These are phyloP conservation scores for Myotis pilosus DNA, from an alignment of 2,797 vertebrate species.

Conservation along the genomic window DNA sequence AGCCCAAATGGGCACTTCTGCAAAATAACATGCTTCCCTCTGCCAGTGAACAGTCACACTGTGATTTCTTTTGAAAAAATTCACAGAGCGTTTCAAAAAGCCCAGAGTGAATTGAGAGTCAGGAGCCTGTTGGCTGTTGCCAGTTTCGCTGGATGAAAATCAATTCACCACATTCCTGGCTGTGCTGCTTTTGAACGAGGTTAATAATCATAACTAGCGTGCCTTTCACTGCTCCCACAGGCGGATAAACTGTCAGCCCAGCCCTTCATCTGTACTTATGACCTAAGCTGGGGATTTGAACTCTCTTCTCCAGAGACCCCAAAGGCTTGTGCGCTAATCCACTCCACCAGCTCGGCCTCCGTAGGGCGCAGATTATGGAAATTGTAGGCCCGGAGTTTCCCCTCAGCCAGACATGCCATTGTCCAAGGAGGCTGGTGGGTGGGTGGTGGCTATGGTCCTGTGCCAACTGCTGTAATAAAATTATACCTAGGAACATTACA, in stretches of 20 bases:
- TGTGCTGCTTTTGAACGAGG: conserved; percentile 59
- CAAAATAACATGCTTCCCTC: conserved; percentile 50
- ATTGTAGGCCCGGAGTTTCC: conserved; percentile 32
- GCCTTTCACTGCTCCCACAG: conserved; percentile 57
- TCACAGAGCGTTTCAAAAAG: conserved; percentile 60
- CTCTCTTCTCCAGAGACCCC: conserved; percentile 57
- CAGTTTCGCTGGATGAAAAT: conserved; percentile 37
- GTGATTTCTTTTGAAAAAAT: conserved; percentile 62
- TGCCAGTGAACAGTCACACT: conserved; percentile 57
- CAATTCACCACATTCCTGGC: conserved; percentile 36
- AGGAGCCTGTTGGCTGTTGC: conserved; percentile 29
- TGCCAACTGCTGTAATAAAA: not conserved
- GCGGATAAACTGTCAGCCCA: conserved; percentile 14
- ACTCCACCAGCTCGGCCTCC: not conserved
- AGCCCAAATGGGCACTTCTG: conserved; percentile 59
- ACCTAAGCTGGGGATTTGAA: conserved; percentile 66
- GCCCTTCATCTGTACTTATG: conserved; percentile 68
- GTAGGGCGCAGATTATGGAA: conserved; percentile 47
- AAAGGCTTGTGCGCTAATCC: conserved; percentile 55
- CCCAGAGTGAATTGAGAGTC: conserved; percentile 59
- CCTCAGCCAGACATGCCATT: not conserved
- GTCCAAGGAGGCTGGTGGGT: not conserved
- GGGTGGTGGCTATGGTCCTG: not conserved
- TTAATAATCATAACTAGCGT: conserved; percentile 65
- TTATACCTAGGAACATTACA: not conserved